A percentile compares a stretch with the other conserved stretches of the same genome.
Evolutionary conservation across 2,797 vertebrate genomes (phyloP).

Genomic region (Anableps anableps): DNA sequence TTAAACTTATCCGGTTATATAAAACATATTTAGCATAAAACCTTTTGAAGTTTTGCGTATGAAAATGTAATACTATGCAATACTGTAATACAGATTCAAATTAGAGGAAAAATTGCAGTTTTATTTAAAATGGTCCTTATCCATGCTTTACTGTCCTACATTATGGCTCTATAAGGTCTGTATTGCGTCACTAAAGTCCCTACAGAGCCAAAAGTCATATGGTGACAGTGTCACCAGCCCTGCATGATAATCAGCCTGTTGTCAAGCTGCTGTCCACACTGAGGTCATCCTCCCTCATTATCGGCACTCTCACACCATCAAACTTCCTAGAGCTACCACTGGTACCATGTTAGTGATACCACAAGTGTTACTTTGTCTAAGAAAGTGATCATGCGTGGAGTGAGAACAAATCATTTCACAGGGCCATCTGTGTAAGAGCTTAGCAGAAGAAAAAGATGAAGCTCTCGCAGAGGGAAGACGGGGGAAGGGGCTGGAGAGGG

Average conservation of each 20-base stretch:
- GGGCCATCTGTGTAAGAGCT: slow-evolving; percentile 40
- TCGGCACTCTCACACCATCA: slow-evolving; percentile 42
- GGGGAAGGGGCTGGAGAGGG: slow-evolving; percentile 14
- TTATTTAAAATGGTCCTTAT: neutral
- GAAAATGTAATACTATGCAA: neutral
- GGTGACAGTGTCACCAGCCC: slow-evolving; percentile 65
- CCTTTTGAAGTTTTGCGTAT: neutral
- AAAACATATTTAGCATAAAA: neutral
- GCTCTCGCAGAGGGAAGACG: slow-evolving; percentile 4
- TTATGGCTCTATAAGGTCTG: slow-evolving; percentile 21
- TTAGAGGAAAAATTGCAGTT: neutral
- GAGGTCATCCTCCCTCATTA: slow-evolving; percentile 69
- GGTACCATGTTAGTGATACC: slow-evolving; percentile 34
- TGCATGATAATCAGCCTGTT: slow-evolving; percentile 74
- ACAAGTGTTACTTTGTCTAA: slow-evolving; percentile 29
- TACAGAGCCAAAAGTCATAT: slow-evolving; percentile 31
- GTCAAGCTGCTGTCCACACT: slow-evolving; percentile 53
- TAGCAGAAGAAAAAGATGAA: slow-evolving; percentile 16
- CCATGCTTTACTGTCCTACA: slow-evolving; percentile 6
- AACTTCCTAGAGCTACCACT: slow-evolving; percentile 43
- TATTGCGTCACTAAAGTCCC: slow-evolving; percentile 7
- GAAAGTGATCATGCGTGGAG: slow-evolving; percentile 7
- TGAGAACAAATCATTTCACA: slow-evolving; percentile 36
- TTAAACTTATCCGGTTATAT: neutral
- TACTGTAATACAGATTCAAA: neutral